Evolutionary conservation across 2,113 vertebrate genomes (phyloP).

Genomic region (Bubalus kerabau): DNA sequence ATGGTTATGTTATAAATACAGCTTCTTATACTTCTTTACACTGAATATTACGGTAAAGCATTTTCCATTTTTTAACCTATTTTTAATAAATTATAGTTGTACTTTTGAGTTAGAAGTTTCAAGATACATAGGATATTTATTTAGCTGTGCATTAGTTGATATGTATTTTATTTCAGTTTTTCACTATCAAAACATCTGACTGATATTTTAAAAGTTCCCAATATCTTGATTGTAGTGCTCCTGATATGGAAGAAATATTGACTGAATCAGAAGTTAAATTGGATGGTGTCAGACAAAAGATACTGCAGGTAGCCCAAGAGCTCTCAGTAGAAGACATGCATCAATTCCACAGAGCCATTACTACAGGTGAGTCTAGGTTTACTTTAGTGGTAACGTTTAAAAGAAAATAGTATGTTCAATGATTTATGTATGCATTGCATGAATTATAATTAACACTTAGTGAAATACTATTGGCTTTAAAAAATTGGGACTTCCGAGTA

Average conservation of each 20-base stretch:
- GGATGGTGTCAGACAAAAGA: constrained; percentile 90
- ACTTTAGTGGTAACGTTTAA: neutral
- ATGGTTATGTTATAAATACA: neutral
- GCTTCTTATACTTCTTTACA: neutral
- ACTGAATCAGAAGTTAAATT: constrained; percentile 92
- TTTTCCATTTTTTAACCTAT: neutral
- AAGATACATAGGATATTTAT: neutral
- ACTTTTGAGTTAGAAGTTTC: neutral
- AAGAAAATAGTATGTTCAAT: neutral
- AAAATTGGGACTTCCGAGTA: neutral
- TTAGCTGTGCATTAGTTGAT: neutral
- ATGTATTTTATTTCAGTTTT: neutral
- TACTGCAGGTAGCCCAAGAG: constrained; percentile 91
- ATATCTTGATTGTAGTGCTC: constrained; percentile 81
- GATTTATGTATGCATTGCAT: neutral
- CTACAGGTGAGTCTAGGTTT: constrained; percentile 83
- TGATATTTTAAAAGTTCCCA: neutral
- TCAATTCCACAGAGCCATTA: constrained; percentile 95
- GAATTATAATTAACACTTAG: neutral
- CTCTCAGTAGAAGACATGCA: constrained; percentile 92
- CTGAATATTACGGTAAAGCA: neutral
- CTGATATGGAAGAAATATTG: constrained; percentile 87
- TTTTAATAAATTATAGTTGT: neutral
- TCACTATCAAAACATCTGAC: neutral
- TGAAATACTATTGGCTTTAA: neutral